Base-by-base conservation (phyloP, 2,888 invertebrate species). In the Ichneumoninae sp. region DNA sequence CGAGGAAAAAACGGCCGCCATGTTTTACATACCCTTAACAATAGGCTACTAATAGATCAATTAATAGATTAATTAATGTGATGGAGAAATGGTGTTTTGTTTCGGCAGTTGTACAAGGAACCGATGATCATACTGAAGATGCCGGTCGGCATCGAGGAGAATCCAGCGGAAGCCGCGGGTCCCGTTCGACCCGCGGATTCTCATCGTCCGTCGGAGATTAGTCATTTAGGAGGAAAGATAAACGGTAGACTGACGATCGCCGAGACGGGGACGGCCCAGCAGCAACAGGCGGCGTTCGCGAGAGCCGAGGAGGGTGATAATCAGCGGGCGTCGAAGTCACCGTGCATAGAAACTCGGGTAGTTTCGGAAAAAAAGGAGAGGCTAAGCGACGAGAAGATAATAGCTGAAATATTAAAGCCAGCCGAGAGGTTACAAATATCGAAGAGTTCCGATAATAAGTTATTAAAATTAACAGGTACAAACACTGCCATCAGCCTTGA, bases 401-500 rank as follows among this genome's bases (percentile, higher is more conserved):
- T 93, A 81, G 93, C 93, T 13, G 93, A 93, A 78, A 94, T 94
- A 79, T 87, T 93, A n/a, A 93, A 92, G 66, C 93, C 93, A 10
- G 93, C 91, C 84, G 93, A 93, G 80, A 90, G 92, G 78, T 87
- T 93, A 82, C 89, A 90, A 85, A 60, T 90, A 81, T 86, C 89
- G 65, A 89, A 87, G 76, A 89, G 87, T 87, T 88, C 88, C 57
- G 85, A 88, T 85, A 78, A 78, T 74, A 88, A 84, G 79, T 89
- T 93, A 87, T 89, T 92, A 83, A 93, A 93, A 92, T 85, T 90
- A 86, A 88, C 92, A 83, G 90, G 91, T 87, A 92, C 92, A 89
- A 92, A 92, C 89, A 93, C 92, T 93, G 92, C 93, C 92, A 91
- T 93, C 89, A 93, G 92, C 92, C 93, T 93, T 92, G 93, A 94